phyloP scores from a whole-genome alignment of 1,140 invertebrate species.

The Pteromalus puparum region DNA sequence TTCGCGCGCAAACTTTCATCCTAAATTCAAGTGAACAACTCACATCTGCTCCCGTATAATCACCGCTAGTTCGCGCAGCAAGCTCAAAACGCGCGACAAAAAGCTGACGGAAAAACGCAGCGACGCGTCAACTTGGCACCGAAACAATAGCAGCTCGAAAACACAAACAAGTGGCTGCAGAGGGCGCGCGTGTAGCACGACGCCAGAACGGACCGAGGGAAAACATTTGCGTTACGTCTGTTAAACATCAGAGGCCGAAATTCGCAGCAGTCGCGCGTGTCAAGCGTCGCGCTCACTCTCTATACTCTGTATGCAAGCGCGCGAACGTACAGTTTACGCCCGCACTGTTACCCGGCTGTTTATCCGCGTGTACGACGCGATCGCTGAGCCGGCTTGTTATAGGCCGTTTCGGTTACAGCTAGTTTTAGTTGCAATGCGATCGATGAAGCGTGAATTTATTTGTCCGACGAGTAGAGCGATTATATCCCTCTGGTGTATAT shows the following conservation, averaged over 20 bases:
- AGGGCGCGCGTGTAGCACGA: not conserved
- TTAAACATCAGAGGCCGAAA: slow-evolving; percentile 20
- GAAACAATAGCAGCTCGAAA: not conserved
- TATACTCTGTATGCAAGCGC: not conserved
- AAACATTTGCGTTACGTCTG: slow-evolving; percentile 30
- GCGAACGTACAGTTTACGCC: too few relatives aligned
- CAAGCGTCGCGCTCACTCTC: not conserved
- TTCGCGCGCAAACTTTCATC: too few relatives aligned
- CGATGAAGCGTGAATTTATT: not conserved
- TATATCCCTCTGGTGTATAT: too few relatives aligned
- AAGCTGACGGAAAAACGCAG: not conserved
- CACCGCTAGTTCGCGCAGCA: too few relatives aligned
- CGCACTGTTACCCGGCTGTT: not conserved
- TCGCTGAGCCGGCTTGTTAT: too few relatives aligned
- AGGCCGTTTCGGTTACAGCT: too few relatives aligned
- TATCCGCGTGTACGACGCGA: not conserved
- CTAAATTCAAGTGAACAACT: too few relatives aligned
- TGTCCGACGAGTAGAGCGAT: too few relatives aligned
- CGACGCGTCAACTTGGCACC: not conserved
- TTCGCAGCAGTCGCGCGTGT: not conserved
- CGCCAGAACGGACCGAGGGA: not conserved
- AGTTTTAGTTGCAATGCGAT: not conserved
- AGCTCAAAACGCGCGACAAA: too few relatives aligned
- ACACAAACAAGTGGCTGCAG: slow-evolving; percentile 5
- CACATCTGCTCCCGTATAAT: too few relatives aligned